A percentile compares a stretch with the other conserved stretches of the same genome.
These are phyloP conservation scores for Paratilapia polleni DNA, from an alignment of 2,113 vertebrate genomes.

Conservation along the genomic window DNA sequence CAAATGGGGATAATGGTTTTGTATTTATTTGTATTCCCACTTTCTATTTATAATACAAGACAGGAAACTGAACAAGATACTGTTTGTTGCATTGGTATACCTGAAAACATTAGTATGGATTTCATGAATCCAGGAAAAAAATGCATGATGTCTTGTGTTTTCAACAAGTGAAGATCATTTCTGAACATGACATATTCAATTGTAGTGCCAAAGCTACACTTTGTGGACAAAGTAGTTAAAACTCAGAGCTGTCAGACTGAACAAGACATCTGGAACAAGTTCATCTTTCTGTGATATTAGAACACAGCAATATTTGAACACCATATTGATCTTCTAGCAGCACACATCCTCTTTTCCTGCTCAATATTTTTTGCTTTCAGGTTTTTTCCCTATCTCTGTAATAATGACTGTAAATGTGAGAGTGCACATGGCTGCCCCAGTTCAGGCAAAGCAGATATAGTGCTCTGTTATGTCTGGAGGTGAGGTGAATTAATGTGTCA, in stretches of 20 bases:
- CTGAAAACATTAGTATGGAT: not conserved
- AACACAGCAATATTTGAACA: not conserved
- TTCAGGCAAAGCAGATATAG: slow-evolving; percentile 34
- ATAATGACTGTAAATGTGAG: not conserved
- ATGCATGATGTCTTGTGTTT: no score
- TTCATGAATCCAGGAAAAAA: not conserved
- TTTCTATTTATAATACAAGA: not conserved
- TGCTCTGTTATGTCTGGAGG: slow-evolving; percentile 42
- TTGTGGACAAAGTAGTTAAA: not conserved
- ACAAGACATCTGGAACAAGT: not conserved
- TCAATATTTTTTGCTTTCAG: slow-evolving; percentile 5
- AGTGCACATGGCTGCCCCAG: not conserved
- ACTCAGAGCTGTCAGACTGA: not conserved
- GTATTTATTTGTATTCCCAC: not conserved
- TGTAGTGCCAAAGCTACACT: not conserved
- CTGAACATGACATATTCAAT: not conserved
- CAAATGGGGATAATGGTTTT: not conserved
- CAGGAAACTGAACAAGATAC: not conserved
- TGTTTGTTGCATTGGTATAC: no score
- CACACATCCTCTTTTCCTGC: not conserved
- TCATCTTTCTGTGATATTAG: not conserved
- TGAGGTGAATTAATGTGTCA: slow-evolving; percentile 62
- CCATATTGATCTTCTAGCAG: slow-evolving; percentile 15
- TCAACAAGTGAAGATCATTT: not conserved
- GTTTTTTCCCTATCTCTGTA: not conserved